phyloP scores from a whole-genome alignment of 2,113 vertebrate genomes.

The Hucho hucho region DNA sequence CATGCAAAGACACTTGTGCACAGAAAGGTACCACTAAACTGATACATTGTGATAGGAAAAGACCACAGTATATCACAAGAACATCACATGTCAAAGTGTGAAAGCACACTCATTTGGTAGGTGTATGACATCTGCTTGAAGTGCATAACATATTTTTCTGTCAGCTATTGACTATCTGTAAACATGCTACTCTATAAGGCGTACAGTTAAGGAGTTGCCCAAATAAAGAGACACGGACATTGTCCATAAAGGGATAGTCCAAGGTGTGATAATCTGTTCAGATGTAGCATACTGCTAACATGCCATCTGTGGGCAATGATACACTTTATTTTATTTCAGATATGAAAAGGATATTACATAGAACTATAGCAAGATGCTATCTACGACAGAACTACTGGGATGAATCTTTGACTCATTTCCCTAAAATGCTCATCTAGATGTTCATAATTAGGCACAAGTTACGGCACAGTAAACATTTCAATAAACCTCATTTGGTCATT shows the following conservation, averaged over 20 bases:
- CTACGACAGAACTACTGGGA: slow-evolving; percentile 2
- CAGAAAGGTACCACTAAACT: slow-evolving; percentile 38
- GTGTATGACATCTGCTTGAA: slow-evolving; percentile 64
- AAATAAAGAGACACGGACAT: slow-evolving; percentile 59
- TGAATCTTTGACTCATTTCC: slow-evolving; percentile 37
- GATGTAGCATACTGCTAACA: slow-evolving; percentile 64
- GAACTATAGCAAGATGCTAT: slow-evolving; percentile 32
- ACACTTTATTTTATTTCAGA: slow-evolving; percentile 26
- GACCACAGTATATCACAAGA: slow-evolving; percentile 68
- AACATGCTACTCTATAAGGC: slow-evolving; percentile 78
- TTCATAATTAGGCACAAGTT: slow-evolving; percentile 64
- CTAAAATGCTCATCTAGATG: slow-evolving; percentile 42
- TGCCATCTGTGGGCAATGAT: slow-evolving; percentile 62
- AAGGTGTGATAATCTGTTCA: slow-evolving; percentile 51
- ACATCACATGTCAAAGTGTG: slow-evolving; percentile 48
- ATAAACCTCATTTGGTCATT: slow-evolving; percentile 55
- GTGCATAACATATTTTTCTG: slow-evolving; percentile 55
- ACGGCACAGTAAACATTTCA: slow-evolving; percentile 59
- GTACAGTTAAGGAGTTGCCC: slow-evolving; percentile 67
- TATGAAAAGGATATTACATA: slow-evolving; percentile 42
- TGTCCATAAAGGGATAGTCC: slow-evolving; percentile 59
- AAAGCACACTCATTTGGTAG: slow-evolving; percentile 28
- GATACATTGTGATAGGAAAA: slow-evolving; percentile 52
- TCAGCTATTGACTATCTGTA: slow-evolving; percentile 63
- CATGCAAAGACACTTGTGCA: slow-evolving; percentile 56